Base-by-base conservation (phyloP, 1,140 invertebrate genomes). In the Tetramorium alpestre region DNA sequence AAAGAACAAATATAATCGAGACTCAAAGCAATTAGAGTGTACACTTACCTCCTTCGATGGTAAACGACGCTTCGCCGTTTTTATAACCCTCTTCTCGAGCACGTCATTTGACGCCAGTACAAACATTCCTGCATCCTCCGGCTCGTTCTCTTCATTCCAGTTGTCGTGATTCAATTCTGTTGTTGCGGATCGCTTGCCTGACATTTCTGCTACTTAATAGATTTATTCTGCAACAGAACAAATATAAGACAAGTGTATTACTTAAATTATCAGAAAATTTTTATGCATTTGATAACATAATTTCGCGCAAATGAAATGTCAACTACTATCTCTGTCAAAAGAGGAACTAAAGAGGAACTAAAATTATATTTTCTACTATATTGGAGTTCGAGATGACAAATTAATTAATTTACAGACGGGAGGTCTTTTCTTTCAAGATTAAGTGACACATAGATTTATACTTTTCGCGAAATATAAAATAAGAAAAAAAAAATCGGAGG, bases 131-230 rank as follows among this genome's bases (percentile, higher is more conserved):
- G 96, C 96, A 89, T 98, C 97, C 95, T 98, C 98, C 54, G 96
- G 96, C 90, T 97, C 96, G n/a, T 98, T 97, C 88, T 98, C 98
- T 41, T 97, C 94, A 93, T 99, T 97, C 98, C 98, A 99, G 94
- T 99, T 99, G n/a, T 98, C 97, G 92, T 98, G 97, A 94, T 97
- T 99, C 81, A 99, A 95, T 81, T 99, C 97, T 51, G 95, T 96
- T 16, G 96, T 96, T 58, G 98, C 98, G 89, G 94, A 94, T 87
- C 98, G 96, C 95, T 99, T 99, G 51, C 93, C 93, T 89, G 97
- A 96, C 98, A 98, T 98, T 58, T 72, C 85, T 88, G 44, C 16
- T 38, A 54, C 25, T 70, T 44, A 22, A 7, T n/a, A 7, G 7
- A 18, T n/a, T 75, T 60, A 22, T 13, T 22, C 8, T 54, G 49